Conservation (phyloP, 2,113 vertebrate genomes). For the Elgaria multicarinata region DNA sequence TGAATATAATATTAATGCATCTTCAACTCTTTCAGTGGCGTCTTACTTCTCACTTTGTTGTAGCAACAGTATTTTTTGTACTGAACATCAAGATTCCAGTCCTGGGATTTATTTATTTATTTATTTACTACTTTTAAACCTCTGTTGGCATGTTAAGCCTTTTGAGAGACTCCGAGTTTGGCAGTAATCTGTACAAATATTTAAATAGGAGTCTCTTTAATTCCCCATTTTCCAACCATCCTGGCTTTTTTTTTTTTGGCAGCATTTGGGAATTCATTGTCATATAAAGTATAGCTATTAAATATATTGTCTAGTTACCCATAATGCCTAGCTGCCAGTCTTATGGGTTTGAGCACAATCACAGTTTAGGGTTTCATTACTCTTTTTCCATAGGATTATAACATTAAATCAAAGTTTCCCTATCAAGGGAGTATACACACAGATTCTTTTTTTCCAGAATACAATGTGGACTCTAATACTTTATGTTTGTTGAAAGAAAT, state of each 20-base stretch:
- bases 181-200: neutral
- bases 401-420: constrained; percentile 3
- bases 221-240: neutral
- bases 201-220: neutral
- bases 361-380: neutral
- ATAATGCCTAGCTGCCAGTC: neutral
- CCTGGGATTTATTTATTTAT: too few relatives aligned
- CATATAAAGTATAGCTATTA: neutral
- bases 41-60: neutral
- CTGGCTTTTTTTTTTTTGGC: neutral
- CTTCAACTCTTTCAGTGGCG: neutral
- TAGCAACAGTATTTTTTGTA: neutral
- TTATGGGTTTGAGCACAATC: neutral
- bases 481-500: neutral
- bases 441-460: neutral
- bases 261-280: constrained; percentile 10
- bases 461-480: neutral
- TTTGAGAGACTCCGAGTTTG: neutral
- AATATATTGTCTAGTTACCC: too few relatives aligned
- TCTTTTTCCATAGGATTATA: neutral
- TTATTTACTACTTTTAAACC: neutral
- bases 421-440: neutral
- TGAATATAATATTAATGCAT: neutral
- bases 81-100: neutral
- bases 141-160: neutral